Evolutionary conservation across 1,140 invertebrate species (phyloP).

Genomic region (Conus betulinus): DNA sequence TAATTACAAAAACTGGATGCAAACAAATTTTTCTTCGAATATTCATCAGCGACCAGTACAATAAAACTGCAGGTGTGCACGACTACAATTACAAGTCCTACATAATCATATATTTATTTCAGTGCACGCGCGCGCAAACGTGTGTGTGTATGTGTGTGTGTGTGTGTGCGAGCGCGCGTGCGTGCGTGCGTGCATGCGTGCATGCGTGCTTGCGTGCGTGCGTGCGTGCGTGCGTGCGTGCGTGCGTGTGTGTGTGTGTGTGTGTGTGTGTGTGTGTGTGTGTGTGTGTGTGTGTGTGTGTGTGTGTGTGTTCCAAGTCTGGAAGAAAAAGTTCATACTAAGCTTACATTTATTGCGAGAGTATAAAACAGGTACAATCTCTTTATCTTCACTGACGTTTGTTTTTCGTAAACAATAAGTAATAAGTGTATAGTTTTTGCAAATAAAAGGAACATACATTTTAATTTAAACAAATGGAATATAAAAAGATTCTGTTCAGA

Average conservation of each 20-base stretch:
- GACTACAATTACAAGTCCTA: background rate
- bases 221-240: background rate
- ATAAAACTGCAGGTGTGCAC: background rate
- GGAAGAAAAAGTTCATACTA: background rate
- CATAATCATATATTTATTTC: background rate
- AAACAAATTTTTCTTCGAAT: too few species aligned
- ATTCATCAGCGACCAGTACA: background rate
- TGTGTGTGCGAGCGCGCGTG: background rate
- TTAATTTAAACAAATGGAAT: background rate
- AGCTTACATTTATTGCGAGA: background rate
- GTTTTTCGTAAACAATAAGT: background rate
- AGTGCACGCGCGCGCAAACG: background rate
- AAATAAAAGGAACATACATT: background rate
- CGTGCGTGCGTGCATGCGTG: background rate
- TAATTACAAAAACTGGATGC: too few species aligned
- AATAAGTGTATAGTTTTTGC: background rate
- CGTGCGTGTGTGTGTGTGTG: background rate
- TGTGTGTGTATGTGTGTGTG: too few species aligned
- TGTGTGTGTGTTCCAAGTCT: too few species aligned
- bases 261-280: too few species aligned
- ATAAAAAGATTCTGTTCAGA: background rate
- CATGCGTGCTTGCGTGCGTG: background rate
- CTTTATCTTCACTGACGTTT: background rate
- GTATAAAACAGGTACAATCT: background rate
- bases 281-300: too few species aligned